Percentiles rank a stretch among this genome's conserved stretches.
Conservation (phyloP, 2,888 invertebrate genomes). For the Apoda limacodes region DNA sequence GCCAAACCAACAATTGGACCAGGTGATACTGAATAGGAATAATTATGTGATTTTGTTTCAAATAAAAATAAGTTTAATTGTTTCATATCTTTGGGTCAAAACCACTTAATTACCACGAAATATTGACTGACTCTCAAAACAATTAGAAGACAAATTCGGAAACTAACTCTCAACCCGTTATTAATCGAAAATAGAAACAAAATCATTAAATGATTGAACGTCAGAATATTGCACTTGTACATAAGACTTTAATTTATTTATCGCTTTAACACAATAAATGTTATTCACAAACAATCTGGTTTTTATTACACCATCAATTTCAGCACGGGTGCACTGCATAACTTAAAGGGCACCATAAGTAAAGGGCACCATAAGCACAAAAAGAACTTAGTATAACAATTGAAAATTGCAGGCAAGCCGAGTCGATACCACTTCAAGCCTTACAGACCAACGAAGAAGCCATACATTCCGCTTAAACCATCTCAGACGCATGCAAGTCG, state of each 20-base stretch:
- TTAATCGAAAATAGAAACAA: conserved; percentile 60
- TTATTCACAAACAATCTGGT: conserved; percentile 61
- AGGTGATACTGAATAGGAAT: conserved; percentile 59
- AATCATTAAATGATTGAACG: conserved; percentile 35
- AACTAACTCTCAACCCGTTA: no score
- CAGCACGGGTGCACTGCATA: conserved; percentile 38
- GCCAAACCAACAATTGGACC: conserved; percentile 52
- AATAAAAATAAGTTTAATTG: no score
- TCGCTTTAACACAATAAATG: conserved; percentile 62
- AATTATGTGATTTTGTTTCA: conserved; percentile 46
- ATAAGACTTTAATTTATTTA: conserved; percentile 25
- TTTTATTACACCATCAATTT: conserved; percentile 67
- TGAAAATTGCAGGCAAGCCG: conserved; percentile 64
- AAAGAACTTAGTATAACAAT: conserved; percentile 46
- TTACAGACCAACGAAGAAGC: conserved; percentile 59
- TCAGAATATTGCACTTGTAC: conserved; percentile 43
- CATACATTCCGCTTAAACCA: conserved; percentile 61
- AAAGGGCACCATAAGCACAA: conserved; percentile 43
- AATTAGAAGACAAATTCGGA: no score
- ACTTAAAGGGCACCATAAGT: no score
- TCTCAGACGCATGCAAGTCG: conserved; percentile 35
- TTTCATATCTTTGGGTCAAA: no score
- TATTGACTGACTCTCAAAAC: no score
- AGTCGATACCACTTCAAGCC: conserved; percentile 53
- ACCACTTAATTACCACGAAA: no score